phyloP scores from a whole-genome alignment of 2,113 vertebrate genomes.

The Rhinopithecus roxellana region DNA sequence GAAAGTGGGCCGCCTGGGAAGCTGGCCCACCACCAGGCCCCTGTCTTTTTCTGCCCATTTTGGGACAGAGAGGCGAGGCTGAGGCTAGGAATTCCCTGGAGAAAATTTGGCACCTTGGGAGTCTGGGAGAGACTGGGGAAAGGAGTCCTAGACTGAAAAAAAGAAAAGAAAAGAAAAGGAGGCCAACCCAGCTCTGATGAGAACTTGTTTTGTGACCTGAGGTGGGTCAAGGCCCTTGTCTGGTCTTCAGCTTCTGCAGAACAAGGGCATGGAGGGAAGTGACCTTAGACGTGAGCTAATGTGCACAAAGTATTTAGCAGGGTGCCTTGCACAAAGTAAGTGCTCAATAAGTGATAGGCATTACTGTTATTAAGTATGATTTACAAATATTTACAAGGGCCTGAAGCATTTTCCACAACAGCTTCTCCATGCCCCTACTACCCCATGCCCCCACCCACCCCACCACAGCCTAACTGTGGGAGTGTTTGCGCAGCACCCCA shows the following conservation, averaged over 20 bases:
- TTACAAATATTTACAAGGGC: not conserved
- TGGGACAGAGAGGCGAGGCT: not conserved
- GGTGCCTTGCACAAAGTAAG: not conserved
- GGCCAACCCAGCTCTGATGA: not conserved
- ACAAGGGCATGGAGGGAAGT: not conserved
- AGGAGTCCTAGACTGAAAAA: not conserved
- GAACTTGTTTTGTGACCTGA: not conserved
- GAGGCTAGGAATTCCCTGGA: not conserved
- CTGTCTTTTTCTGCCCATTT: conserved; percentile 1
- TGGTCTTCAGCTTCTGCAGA: not conserved
- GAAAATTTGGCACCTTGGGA: not conserved
- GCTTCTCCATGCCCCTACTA: not conserved
- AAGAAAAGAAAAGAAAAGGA: not conserved
- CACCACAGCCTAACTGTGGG: not conserved
- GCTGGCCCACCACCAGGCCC: not conserved
- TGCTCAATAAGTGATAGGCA: not conserved
- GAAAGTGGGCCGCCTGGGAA: conserved; percentile 49
- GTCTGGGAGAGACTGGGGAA: not conserved
- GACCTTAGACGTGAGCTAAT: not conserved
- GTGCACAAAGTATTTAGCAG: not conserved
- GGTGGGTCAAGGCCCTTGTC: not conserved
- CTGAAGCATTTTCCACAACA: not conserved
- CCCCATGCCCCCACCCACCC: not conserved
- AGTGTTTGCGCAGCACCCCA: not conserved
- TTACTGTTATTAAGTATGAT: not conserved